These are phyloP conservation scores for Drosophila infuscata DNA, from an alignment of 2,888 invertebrate species.

Conservation along the genomic window DNA sequence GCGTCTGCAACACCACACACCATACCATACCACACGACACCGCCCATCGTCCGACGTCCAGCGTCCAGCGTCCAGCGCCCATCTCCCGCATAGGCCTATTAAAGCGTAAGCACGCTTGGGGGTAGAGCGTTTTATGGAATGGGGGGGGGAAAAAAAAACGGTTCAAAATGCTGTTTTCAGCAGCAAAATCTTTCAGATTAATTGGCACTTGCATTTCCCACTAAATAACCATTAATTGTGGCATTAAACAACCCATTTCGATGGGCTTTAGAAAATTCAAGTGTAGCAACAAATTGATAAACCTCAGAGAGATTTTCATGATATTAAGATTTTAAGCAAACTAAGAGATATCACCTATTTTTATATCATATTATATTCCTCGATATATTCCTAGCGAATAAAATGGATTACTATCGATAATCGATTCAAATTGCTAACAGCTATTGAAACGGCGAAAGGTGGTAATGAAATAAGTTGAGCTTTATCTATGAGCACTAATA, in stretches of 20 bases:
- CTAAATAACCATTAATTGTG: conserved; percentile 1
- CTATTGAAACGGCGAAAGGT: background rate
- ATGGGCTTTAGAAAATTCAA: background rate
- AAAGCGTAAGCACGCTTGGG: conserved; percentile 38
- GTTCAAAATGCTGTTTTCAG: conserved; percentile 6
- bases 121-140: conserved; percentile 4
- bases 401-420: background rate
- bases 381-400: background rate
- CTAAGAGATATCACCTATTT: background rate
- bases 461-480: background rate
- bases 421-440: background rate
- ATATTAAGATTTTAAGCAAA: background rate
- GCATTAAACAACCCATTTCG: background rate
- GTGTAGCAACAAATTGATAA: background rate
- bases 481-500: background rate
- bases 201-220: conserved; percentile 3
- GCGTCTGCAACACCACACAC: conserved; percentile 5
- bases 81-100: conserved; percentile 40
- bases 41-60: background rate
- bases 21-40: background rate
- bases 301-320: background rate
- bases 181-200: conserved; percentile 4
- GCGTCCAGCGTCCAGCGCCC: background rate
- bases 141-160: background rate
- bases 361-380: background rate